Percentiles rank a stretch among this genome's conserved stretches.
Evolutionary conservation across 2,113 vertebrate genomes (phyloP).

Genomic region (Falcunculus frontatus): DNA sequence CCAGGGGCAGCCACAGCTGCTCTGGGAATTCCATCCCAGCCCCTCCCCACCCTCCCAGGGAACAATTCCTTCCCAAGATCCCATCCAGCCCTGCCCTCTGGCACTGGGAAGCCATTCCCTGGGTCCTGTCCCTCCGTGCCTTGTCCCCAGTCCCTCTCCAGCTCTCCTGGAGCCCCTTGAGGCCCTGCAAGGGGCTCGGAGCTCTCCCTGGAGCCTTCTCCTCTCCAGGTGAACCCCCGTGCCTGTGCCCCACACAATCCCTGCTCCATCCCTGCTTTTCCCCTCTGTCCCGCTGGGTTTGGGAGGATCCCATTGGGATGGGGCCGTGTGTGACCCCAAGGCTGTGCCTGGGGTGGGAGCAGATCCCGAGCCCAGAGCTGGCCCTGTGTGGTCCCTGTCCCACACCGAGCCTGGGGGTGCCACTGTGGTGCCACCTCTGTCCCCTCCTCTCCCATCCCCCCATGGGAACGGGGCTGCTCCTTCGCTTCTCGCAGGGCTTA

Average conservation of each 20-base stretch:
- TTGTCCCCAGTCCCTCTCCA: background rate
- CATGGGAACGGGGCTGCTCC: background rate
- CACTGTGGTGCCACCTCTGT: background rate
- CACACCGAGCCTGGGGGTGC: background rate
- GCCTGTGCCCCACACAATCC: background rate
- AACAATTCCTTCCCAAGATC: background rate
- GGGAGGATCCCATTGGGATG: fast-evolving
- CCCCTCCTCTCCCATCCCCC: background rate
- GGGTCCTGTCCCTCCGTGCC: background rate
- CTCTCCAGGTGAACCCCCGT: background rate
- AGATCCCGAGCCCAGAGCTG: background rate
- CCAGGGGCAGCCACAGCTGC: background rate
- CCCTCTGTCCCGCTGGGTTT: fast-evolving
- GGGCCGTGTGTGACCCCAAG: background rate
- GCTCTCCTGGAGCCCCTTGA: background rate
- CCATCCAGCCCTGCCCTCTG: background rate
- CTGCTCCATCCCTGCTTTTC: background rate
- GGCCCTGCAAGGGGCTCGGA: background rate
- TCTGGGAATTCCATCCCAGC: background rate
- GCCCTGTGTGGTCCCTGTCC: fast-evolving
- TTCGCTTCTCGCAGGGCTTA: background rate
- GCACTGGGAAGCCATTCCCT: background rate
- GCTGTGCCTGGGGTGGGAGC: fast-evolving
- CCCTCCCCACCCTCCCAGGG: background rate
- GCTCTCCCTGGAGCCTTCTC: background rate